Percentiles rank a stretch among this genome's conserved stretches.
Evolutionary conservation across 2,113 vertebrate genomes (phyloP).

Genomic region (Tragelaphus buxtoni): DNA sequence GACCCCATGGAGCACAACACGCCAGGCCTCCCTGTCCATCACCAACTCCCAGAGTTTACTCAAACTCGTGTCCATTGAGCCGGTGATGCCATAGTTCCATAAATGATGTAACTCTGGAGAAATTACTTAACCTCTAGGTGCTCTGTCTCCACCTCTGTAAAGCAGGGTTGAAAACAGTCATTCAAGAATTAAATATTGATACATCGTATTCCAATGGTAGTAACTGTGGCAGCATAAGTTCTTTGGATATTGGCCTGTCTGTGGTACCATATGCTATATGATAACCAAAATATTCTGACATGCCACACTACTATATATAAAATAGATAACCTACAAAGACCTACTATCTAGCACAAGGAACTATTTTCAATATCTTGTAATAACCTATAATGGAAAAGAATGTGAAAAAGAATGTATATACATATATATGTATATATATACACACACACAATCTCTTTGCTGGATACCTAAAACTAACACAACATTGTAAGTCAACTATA

Average conservation of each 20-base stretch:
- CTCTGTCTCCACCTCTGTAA: neutral
- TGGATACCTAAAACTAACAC: neutral
- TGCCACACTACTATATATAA: neutral
- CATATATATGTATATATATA: neutral
- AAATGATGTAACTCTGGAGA: neutral
- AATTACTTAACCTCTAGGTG: neutral
- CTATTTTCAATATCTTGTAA: neutral
- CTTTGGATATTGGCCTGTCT: neutral
- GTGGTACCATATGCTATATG: neutral
- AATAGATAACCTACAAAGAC: neutral
- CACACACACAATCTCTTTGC: neutral
- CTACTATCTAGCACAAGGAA: neutral
- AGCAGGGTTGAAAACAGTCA: neutral
- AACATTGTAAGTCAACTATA: neutral
- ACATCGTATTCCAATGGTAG: neutral
- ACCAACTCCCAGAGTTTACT: neutral
- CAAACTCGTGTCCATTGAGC: neutral
- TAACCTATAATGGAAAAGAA: neutral
- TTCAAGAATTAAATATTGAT: neutral
- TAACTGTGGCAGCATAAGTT: neutral
- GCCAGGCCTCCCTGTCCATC: neutral
- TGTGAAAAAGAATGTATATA: neutral
- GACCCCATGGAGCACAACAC: neutral
- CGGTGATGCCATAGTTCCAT: neutral
- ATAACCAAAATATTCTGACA: neutral